Evolutionary conservation across 2,797 vertebrate genomes (phyloP), one percentile per base, ranked within the genome.

Genomic region (Alcedo quadribrachys): DNA sequence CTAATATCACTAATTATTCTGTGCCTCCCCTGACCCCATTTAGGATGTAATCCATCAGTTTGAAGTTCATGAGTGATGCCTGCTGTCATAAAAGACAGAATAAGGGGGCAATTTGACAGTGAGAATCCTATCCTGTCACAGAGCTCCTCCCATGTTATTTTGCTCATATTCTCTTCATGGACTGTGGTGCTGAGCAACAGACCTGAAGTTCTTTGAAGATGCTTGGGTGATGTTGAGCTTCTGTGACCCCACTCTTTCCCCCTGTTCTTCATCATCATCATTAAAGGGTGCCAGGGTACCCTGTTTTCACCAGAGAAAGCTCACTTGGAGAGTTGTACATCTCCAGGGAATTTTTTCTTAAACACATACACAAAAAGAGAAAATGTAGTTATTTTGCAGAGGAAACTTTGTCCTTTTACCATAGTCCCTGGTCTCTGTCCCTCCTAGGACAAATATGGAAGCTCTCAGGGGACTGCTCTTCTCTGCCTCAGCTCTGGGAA

Each of bases 1-100:
- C 80, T 86, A 92, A 65, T 84, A 70, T 66, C 42, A 45, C 69
- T 95, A 70, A 91, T 90, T 93, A 84, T 93, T 85, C 33, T 68
- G 30, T 81, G 55, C 62, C 84, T 63, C 68, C 89, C 87, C 66
- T 89, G 84, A 85, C 89, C 45, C 43, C 66, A 28, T 85, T 93
- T 93, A 85, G 55, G 58, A 42, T 65, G 50, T 85, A 87, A 92
- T 90, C 89, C 55, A 32, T 87, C 81, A 81, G 9, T 8, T 61
- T 51, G 45, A 71, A 77, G 17, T 58, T 65, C 65, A 21, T 1
- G 1, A 77, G 62, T 66, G 50, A 32, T 82, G 48, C 40, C 54
- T 85, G 9, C 51, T 62, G 11, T 80, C 27, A 27, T 50, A 40
- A 69, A 45, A 60, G 8, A 81, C 5, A 67, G 58, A 28, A 37